Evolutionary conservation across 2,888 invertebrate species (phyloP).

Genomic region (Zelleria hepariella): DNA sequence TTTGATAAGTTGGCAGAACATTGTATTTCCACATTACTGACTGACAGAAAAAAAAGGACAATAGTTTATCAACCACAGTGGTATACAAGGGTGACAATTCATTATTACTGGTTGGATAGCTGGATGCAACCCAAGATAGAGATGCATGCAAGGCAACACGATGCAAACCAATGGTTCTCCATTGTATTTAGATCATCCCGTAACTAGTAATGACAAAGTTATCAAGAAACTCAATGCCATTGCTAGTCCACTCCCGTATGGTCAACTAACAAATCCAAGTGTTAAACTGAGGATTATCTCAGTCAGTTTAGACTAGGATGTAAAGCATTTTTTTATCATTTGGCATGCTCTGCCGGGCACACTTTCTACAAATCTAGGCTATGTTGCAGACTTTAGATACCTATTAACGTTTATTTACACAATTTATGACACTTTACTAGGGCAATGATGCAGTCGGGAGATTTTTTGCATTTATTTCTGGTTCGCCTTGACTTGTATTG

Average conservation of each 20-base stretch:
- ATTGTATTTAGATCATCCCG: too few species aligned
- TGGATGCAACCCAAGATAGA: too few species aligned
- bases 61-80: too few species aligned
- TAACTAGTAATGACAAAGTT: too few species aligned
- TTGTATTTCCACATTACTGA: too few species aligned
- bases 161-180: too few species aligned
- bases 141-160: too few species aligned
- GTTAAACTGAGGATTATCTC: not conserved
- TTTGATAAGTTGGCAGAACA: not conserved
- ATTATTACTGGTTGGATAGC: too few species aligned
- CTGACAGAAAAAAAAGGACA: too few species aligned
- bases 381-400: conserved; percentile 10
- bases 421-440: conserved; percentile 13
- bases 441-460: not conserved
- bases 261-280: not conserved
- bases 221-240: too few species aligned
- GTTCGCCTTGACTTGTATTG: not conserved
- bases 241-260: too few species aligned
- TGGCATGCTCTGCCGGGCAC: conserved; percentile 26
- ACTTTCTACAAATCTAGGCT: conserved; percentile 40
- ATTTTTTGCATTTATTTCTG: not conserved
- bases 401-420: conserved; percentile 16
- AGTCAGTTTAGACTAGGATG: not conserved
- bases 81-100: too few species aligned
- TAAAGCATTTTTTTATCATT: not conserved